A percentile compares a stretch with the other conserved stretches of the same genome.
Conservation (phyloP, 2,797 vertebrate species). For the Tarsius wallacei region DNA sequence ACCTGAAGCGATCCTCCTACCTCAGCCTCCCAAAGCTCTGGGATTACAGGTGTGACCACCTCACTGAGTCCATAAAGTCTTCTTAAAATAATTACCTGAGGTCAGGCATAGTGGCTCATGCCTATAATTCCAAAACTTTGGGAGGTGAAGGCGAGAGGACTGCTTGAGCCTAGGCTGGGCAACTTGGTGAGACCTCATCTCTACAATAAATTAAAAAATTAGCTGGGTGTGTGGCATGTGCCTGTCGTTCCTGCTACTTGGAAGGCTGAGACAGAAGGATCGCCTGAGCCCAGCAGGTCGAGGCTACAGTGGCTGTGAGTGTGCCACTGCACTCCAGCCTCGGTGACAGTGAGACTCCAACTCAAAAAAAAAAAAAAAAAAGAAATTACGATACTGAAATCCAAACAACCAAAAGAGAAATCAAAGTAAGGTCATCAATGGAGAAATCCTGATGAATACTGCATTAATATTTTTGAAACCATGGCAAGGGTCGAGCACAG, state of each 20-base stretch:
- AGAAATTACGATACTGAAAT: constrained; percentile 35
- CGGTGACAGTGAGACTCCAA: background rate
- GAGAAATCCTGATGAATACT: background rate
- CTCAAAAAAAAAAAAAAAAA: background rate
- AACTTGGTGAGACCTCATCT: background rate
- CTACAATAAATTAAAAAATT: background rate
- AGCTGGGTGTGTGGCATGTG: background rate
- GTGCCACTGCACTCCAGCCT: background rate
- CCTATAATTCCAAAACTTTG: background rate
- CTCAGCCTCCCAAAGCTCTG: too few species aligned
- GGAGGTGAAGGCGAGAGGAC: background rate
- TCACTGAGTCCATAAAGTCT: background rate
- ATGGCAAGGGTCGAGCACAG: too few species aligned
- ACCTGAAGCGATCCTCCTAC: too few species aligned
- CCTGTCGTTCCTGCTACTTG: background rate
- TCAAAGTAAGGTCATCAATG: background rate
- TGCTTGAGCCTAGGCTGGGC: background rate
- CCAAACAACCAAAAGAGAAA: background rate
- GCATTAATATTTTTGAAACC: background rate
- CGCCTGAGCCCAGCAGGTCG: background rate
- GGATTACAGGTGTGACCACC: too few species aligned
- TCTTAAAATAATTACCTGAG: background rate
- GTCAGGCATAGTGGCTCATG: background rate
- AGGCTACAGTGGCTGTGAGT: background rate
- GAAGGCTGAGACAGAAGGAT: background rate